Base-by-base conservation (phyloP, 2,888 invertebrate species). In the Leistus spinibarbis region DNA sequence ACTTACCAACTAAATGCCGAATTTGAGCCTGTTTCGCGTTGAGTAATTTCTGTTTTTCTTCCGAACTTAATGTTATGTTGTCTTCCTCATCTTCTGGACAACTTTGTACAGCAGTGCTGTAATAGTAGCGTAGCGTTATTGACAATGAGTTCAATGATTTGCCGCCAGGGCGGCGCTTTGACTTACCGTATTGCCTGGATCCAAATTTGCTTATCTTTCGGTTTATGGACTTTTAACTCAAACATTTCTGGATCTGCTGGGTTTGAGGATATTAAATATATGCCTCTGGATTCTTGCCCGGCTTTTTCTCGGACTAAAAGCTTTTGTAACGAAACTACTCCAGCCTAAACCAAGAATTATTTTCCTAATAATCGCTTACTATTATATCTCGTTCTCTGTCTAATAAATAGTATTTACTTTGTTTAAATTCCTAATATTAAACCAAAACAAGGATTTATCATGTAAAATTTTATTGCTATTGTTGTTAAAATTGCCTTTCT, bases 211-310 rank as follows among this genome's bases (percentile, higher is more conserved):
- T 96, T 94, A 81, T 97, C 96, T 84, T 95, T 95, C 27, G 96
- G 96, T 78, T 94, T 91, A 81, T 95, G 94, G 23, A 92, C 91
- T 82, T 97, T 92, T 69, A 98, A 87, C 84, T 98, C 98, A 84
- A 97, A 98, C 97, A 98, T 98, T 88, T 98, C 98, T 0, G 97
- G 97, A 82, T 94, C 95, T 3, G 92, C 90, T 3, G 96, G 95
- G 82, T 96, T 96, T 79, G 96, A 95, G 79, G 95, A 95, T 80
- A 98, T 97, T 72, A 98, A 90, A 86, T 97, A 98, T 81, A 98
- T 92, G 0, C 96, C 95, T 2, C 94, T 89, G 1, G 93, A 92
- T 82, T 95, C 95, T 73, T 94, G 94, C 70, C 97, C 96, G 0
- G 97, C 97, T 84, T 98, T 98, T 85, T 98, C 97, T 17, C 98